Evolutionary conservation across 2,113 vertebrate species (phyloP).

Genomic region (Notiomystis cincta): DNA sequence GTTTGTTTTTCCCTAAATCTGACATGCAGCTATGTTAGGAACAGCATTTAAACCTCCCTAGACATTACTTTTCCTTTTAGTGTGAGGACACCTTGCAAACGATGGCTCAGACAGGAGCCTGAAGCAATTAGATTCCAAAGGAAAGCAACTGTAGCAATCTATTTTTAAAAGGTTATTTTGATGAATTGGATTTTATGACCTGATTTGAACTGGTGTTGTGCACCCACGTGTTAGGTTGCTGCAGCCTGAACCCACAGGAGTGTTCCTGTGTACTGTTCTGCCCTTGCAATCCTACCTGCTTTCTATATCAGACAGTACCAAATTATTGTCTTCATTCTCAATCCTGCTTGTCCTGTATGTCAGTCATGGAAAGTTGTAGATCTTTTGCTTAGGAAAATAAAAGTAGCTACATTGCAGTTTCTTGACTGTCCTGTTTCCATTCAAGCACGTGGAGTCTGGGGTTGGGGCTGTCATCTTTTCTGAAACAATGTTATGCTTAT

Average conservation of each 20-base stretch:
- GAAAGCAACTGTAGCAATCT: conserved; percentile 29
- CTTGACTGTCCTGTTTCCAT: neutral
- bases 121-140: conserved; percentile 21
- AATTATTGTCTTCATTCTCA: neutral
- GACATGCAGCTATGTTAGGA: neutral
- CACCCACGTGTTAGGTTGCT: neutral
- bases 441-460: neutral
- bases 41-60: neutral
- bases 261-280: neutral
- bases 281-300: neutral
- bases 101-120: neutral
- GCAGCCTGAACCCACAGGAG: neutral
- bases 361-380: neutral
- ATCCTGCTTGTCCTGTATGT: neutral
- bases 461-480: neutral
- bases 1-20: neutral
- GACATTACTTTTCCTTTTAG: neutral
- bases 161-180: conserved; percentile 55
- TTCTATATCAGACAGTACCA: neutral
- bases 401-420: neutral
- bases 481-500: neutral
- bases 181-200: conserved; percentile 52
- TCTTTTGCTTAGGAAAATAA: neutral
- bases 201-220: conserved; percentile 34
- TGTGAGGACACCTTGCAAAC: neutral